Conservation (phyloP, 2,888 invertebrate species). For the Acanthopleura granulata region DNA sequence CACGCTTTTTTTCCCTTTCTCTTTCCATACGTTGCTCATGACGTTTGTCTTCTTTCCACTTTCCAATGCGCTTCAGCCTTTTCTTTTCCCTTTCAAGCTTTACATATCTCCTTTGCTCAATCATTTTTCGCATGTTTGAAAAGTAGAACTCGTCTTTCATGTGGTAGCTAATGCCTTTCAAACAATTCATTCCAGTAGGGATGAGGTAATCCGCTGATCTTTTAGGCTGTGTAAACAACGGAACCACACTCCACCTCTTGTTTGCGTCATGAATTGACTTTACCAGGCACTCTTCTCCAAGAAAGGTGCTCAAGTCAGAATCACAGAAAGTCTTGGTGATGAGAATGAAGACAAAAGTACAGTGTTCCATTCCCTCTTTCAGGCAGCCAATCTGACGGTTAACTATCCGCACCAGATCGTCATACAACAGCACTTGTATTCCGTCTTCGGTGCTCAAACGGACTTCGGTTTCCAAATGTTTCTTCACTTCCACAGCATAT, state of each 20-base stretch:
- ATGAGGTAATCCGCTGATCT: constrained; percentile 34
- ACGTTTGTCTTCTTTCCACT: not conserved
- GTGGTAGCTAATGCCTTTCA: constrained; percentile 53
- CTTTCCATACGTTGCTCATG: too few species aligned
- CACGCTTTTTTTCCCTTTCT: too few species aligned
- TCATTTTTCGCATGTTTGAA: constrained; percentile 40
- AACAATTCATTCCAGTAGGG: constrained; percentile 49
- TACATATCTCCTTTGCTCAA: constrained; percentile 41
- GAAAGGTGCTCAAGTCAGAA: constrained; percentile 49
- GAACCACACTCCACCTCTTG: constrained; percentile 57
- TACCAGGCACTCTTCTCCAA: constrained; percentile 53
- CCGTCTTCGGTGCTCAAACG: constrained; percentile 20
- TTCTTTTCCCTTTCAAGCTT: constrained; percentile 24
- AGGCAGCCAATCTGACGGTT: constrained; percentile 34
- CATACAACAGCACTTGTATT: constrained; percentile 41
- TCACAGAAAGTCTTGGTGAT: constrained; percentile 45
- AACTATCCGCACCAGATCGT: constrained; percentile 32
- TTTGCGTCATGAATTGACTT: constrained; percentile 47
- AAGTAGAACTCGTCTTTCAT: constrained; percentile 47
- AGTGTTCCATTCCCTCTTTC: constrained; percentile 39
- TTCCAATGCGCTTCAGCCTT: not conserved
- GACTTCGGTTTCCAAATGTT: constrained; percentile 36
- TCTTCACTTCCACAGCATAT: constrained; percentile 36
- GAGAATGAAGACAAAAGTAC: constrained; percentile 55
- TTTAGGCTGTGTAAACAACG: constrained; percentile 45